Base-by-base conservation (phyloP, 2,113 vertebrate genomes). In the Pseudorhombus dupliciocellatus region DNA sequence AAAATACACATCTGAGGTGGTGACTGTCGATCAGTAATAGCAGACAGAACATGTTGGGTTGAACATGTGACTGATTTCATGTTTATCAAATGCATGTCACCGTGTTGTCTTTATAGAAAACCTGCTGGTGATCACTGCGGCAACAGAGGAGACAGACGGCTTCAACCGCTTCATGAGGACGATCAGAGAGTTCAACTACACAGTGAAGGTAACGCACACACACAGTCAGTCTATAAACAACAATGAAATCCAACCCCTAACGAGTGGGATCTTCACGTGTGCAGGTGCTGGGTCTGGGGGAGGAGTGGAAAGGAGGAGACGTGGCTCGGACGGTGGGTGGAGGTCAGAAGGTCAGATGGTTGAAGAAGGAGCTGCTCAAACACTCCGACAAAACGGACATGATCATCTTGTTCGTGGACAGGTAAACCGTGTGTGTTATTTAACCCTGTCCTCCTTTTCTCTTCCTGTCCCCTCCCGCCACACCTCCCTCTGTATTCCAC, bases 331-430 rank as follows among this genome's bases (percentile, higher is more conserved):
- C 96, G 0, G 95, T 97, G 0, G 96, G 96, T 0, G 96, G 96
- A 50, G 96, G 96, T 8, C 96, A 97, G 93, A 97, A 97, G 81
- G 96, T 97, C 20, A 87, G 96, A n/a, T 96, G 96, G 95, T 70
- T 97, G 68, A 96, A 95, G 85, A 91, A 90, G 7, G 95, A 96
- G 77, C 94, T 97, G 80, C 89, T 94, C 51, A 94, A 93, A 61
- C 83, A 94, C 0, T 83, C 86, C 0, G 87, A 91, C 15, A 81
- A 79, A 4, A 74, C 89, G 10, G 92, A 96, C 54, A 72, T 91
- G 73, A 77, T 96, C 3, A 31, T 97, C 84, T 87, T 97, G 89
- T 96, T 97, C 42, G 95, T 96, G 4, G 96, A 97, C 93, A 97
- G 96, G 96, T 97, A 64, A 66, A 1, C 0, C 37, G n/a, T 44